These are phyloP conservation scores for Eospalax fontanierii DNA, from an alignment of 2,797 vertebrate genomes.

Conservation along the genomic window DNA sequence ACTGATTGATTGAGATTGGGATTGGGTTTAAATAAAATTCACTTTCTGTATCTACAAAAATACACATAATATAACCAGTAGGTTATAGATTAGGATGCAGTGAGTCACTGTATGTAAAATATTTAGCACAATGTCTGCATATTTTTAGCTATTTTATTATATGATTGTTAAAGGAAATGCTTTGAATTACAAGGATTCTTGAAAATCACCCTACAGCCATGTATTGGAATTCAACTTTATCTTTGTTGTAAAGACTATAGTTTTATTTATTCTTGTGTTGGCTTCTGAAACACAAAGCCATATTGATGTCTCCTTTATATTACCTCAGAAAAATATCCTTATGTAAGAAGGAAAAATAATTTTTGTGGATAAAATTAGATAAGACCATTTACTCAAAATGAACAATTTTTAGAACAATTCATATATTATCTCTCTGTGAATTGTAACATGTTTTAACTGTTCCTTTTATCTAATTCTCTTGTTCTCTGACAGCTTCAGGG, in stretches of 20 bases:
- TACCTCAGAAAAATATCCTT: not conserved
- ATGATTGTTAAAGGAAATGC: not conserved
- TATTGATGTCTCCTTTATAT: not conserved
- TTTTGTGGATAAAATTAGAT: slow-evolving; percentile 1
- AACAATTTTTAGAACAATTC: not conserved
- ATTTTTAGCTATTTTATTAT: not conserved
- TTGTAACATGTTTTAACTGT: not conserved
- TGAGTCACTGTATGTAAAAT: not conserved
- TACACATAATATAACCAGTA: not conserved
- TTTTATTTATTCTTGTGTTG: not conserved
- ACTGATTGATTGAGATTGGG: not conserved
- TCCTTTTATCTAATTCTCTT: not conserved
- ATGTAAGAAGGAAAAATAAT: not conserved
- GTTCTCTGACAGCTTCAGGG: not conserved
- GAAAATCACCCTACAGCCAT: slow-evolving; percentile 53
- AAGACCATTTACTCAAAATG: not conserved
- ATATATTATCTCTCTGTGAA: not conserved
- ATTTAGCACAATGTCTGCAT: not conserved
- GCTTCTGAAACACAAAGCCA: slow-evolving; percentile 42
- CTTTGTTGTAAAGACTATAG: slow-evolving; percentile 29
- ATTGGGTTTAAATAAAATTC: slow-evolving; percentile 13
- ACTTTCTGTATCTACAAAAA: slow-evolving; percentile 5
- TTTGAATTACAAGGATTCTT: slow-evolving; percentile 8
- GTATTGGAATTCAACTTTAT: not conserved
- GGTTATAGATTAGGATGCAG: not conserved